Base-by-base conservation (phyloP, 92 coral and sea anemone genomes). In the Hydrozoanthus gracilis region DNA sequence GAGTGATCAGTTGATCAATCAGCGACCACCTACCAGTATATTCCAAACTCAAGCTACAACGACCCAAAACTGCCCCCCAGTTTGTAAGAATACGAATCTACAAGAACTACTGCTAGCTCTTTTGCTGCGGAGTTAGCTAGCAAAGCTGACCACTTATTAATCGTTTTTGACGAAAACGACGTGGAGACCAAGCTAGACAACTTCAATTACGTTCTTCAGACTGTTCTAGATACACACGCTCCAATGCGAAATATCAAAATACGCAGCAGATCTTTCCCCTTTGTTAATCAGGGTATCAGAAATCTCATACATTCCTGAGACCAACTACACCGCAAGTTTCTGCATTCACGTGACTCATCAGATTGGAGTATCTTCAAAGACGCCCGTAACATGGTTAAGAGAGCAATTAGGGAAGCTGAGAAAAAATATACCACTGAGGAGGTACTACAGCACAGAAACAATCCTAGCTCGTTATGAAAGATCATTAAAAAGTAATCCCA, bases 391-490 rank as follows among this genome's bases (percentile, higher is more conserved):
- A 60, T 60, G 66, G 66, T 60, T 60, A 2, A 68, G 73, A 68
- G 46, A 68, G 73, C 46, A 68, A 68, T 68, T 68, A 68, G 73
- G 73, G 6, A 68, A 68, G 73, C 73, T 68, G 73, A 68, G 73
- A 18, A 14, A 70, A 70, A 70, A 70, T 70, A 70, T 70, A 70
- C 74, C 50, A 70, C 74, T 70, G 74, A 70, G 74, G 74, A 27
- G 48, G 74, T 70, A 70, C 74, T 70, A 3, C 74, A 70, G 74
- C 74, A 70, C 74, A 70, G 74, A 70, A 70, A 70, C 74, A 70
- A 70, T 70, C 2, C 74, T 70, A 44, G 74, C 74, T 70, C 74
- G 39, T 70, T 70, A 70, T 70, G 74, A 49, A 70, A 70, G 50
- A 70, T 70, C 74, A 70, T 70, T 70, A 35, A 3, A 0, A 49